These are phyloP conservation scores for Buphagus erythrorhynchus DNA, from an alignment of 2,797 vertebrate species.

Conservation along the genomic window DNA sequence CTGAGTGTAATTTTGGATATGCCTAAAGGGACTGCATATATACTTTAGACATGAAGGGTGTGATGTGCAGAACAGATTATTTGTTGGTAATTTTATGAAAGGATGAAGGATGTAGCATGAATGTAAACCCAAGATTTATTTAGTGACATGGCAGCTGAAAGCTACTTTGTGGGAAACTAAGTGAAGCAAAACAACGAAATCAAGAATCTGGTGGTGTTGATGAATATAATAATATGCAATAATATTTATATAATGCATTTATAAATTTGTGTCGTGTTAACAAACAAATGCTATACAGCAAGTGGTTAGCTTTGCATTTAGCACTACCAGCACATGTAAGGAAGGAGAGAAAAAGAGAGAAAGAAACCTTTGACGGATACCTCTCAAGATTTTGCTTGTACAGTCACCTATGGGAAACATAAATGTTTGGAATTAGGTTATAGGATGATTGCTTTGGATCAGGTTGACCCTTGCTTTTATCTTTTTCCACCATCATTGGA, in stretches of 20 bases:
- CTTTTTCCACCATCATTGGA: background rate
- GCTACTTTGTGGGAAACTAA: background rate
- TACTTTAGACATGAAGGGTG: background rate
- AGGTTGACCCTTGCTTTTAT: background rate
- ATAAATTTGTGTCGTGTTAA: background rate
- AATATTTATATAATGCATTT: background rate
- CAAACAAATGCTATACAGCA: background rate
- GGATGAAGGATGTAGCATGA: background rate
- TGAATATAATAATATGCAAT: background rate
- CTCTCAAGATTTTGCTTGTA: background rate
- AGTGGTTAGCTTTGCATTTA: background rate
- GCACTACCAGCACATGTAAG: background rate
- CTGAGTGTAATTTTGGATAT: background rate
- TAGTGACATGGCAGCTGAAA: background rate
- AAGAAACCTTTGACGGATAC: background rate
- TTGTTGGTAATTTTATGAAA: background rate
- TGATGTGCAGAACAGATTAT: background rate
- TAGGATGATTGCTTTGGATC: background rate
- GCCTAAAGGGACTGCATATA: background rate
- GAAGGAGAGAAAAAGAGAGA: background rate
- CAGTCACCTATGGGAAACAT: background rate
- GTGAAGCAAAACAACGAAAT: background rate
- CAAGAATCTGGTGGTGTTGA: background rate
- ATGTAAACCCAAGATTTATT: background rate
- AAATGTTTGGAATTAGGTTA: background rate